These are phyloP conservation scores for Carcharodon carcharias DNA, from an alignment of 2,797 vertebrate genomes.

Conservation along the genomic window DNA sequence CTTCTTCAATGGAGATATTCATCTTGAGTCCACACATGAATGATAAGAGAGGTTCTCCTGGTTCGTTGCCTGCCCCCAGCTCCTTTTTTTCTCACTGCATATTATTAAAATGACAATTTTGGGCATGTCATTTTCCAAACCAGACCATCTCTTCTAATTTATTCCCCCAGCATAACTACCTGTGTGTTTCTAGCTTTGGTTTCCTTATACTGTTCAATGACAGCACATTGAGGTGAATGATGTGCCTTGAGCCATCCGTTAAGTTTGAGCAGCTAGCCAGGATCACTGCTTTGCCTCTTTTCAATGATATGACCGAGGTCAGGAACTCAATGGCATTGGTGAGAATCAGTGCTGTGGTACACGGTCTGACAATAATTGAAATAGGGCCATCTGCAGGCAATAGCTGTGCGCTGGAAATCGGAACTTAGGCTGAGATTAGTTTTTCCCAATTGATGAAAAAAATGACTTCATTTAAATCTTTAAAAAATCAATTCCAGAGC, in stretches of 20 bases:
- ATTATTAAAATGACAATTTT: neutral
- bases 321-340: neutral
- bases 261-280: neutral
- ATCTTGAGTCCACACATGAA: neutral
- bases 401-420: neutral
- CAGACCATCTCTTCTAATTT: neutral
- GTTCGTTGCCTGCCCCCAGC: neutral
- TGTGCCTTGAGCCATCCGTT: neutral
- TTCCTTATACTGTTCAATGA: neutral
- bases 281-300: neutral
- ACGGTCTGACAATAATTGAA: neutral
- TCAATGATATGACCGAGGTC: neutral
- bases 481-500: neutral
- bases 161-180: too few species aligned
- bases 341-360: neutral
- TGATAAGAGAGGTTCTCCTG: neutral
- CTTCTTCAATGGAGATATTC: too few species aligned
- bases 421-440: neutral
- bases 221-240: neutral
- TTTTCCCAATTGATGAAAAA: neutral
- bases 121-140: neutral
- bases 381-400: neutral
- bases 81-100: neutral
- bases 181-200: neutral
- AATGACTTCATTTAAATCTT: slow-evolving; percentile 13